Conservation (phyloP, 2,888 invertebrate species). For the Vandiemenella viatica region DNA sequence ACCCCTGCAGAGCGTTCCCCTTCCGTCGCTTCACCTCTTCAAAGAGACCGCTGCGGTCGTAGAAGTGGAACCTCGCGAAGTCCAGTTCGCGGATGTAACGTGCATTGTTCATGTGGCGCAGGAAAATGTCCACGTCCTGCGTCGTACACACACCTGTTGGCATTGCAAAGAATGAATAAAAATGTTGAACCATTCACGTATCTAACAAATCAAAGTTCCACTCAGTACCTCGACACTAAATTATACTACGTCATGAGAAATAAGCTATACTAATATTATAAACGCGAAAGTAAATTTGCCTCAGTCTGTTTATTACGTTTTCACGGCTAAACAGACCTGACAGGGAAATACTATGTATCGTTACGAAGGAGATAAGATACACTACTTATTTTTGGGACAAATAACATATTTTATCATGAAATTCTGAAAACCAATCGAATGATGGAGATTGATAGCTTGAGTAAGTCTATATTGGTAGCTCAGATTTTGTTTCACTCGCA, state of each 20-base stretch:
- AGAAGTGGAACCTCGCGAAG: slow-evolving; percentile 73
- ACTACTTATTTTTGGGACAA: too few relatives aligned
- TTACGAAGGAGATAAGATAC: too few relatives aligned
- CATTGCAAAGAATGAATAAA: not conserved
- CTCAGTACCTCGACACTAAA: too few relatives aligned
- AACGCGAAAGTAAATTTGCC: too few relatives aligned
- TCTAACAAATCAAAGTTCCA: not conserved
- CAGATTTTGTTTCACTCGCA: too few relatives aligned
- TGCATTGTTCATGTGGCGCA: slow-evolving; percentile 85
- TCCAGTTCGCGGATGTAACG: slow-evolving; percentile 76
- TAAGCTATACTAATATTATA: not conserved
- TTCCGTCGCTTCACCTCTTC: slow-evolving; percentile 39
- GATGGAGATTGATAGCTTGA: too few relatives aligned
- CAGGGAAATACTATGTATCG: too few relatives aligned
- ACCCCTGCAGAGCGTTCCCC: slow-evolving; percentile 61
- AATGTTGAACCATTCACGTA: not conserved
- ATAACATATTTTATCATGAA: too few relatives aligned
- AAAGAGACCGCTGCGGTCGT: slow-evolving; percentile 58
- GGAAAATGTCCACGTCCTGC: slow-evolving; percentile 70
- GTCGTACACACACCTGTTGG: slow-evolving; percentile 62
- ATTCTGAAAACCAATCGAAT: too few relatives aligned
- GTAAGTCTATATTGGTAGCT: too few relatives aligned
- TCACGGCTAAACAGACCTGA: too few relatives aligned
- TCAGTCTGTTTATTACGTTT: too few relatives aligned
- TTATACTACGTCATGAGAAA: not conserved